Conservation (phyloP, 1,140 invertebrate species). For the Venturia canescens region DNA sequence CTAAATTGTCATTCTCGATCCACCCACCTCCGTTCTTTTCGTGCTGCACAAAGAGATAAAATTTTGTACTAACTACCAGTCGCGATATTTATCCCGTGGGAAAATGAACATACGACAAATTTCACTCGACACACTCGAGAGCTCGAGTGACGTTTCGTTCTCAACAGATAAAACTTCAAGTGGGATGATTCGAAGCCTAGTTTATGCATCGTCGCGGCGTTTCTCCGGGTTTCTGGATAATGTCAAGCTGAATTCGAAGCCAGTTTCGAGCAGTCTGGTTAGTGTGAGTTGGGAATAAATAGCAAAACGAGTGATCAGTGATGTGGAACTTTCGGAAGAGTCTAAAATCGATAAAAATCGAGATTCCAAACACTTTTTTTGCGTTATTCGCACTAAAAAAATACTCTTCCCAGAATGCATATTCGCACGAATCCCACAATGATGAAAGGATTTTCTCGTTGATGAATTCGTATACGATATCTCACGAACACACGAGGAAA, state of each 20-base stretch:
- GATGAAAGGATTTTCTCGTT: no score
- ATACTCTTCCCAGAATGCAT: no score
- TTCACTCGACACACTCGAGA: neutral
- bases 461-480: no score
- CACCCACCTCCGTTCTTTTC: neutral
- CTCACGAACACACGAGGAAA: neutral
- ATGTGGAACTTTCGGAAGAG: no score
- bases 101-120: constrained; percentile 1
- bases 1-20: neutral
- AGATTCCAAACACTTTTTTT: no score
- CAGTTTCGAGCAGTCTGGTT: neutral
- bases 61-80: neutral
- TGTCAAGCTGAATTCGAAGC: neutral
- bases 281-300: no score
- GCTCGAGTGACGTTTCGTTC: neutral
- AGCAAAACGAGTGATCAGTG: no score
- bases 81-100: constrained; percentile 13
- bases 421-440: no score
- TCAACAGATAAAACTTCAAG: constrained; percentile 30
- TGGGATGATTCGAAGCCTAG: neutral
- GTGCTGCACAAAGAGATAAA: neutral
- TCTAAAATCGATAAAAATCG: no score
- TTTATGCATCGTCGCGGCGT: neutral
- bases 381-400: no score
- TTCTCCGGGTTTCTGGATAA: constrained; percentile 27